Percentiles rank a stretch among this genome's conserved stretches.
Conservation (phyloP, 2,888 invertebrate genomes). For the Atethmia centrago region DNA sequence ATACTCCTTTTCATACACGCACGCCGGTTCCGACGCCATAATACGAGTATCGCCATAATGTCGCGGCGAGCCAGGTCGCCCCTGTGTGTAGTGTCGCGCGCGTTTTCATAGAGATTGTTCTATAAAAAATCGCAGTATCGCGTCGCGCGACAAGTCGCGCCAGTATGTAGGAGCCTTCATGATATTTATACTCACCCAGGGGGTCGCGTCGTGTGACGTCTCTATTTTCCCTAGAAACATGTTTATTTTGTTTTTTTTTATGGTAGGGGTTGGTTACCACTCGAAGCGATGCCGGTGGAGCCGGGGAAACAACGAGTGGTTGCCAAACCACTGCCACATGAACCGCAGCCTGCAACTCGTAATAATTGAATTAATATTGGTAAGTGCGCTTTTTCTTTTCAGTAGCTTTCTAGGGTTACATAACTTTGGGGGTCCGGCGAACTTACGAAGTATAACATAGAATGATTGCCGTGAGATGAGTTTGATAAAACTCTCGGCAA, state of each 20-base stretch:
- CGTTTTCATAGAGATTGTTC: too few relatives aligned
- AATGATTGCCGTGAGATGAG: background rate
- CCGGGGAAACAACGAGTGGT: background rate
- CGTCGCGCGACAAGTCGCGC: too few relatives aligned
- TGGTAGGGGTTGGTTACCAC: constrained; percentile 37
- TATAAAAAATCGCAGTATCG: too few relatives aligned
- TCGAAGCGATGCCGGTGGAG: fast-evolving
- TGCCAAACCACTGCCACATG: constrained; percentile 10
- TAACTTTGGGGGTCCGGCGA: background rate
- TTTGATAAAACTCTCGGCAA: too few relatives aligned
- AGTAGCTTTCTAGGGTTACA: background rate
- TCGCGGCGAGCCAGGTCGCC: too few relatives aligned
- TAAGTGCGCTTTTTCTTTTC: constrained; percentile 10
- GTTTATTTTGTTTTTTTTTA: background rate
- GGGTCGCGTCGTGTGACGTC: too few relatives aligned
- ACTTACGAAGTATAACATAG: background rate
- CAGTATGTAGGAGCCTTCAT: too few relatives aligned
- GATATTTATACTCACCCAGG: background rate
- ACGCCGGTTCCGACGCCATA: too few relatives aligned
- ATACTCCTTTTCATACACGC: too few relatives aligned
- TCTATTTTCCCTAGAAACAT: background rate
- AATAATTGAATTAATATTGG: background rate
- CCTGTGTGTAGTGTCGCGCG: too few relatives aligned
- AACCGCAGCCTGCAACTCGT: constrained; percentile 17
- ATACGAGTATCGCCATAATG: too few relatives aligned